Percentiles rank a stretch among this genome's conserved stretches.
Conservation (phyloP, 2,888 invertebrate genomes). For the Gastracanthus pulcherrimus region DNA sequence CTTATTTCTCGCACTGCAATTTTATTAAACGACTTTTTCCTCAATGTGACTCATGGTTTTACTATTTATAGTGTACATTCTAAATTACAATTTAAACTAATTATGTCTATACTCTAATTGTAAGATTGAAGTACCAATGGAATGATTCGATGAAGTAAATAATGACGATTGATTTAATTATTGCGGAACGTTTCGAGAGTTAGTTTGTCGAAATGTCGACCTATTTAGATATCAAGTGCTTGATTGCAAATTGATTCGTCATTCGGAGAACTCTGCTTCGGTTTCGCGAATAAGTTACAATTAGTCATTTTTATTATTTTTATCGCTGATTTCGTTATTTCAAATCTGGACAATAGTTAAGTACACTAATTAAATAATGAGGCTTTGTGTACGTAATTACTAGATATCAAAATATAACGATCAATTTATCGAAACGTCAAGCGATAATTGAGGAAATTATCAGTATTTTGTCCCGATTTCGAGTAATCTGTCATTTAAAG, state of each 20-base stretch:
- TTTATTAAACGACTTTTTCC: too few relatives aligned
- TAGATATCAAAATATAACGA: neutral
- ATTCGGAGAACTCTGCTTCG: neutral
- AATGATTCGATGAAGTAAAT: too few relatives aligned
- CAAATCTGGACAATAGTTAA: too few relatives aligned
- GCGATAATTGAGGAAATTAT: neutral
- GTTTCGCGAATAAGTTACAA: neutral
- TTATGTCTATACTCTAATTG: too few relatives aligned
- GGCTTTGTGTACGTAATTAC: neutral
- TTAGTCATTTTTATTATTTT: neutral
- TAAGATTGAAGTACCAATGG: too few relatives aligned
- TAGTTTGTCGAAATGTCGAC: neutral
- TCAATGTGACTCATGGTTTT: too few relatives aligned
- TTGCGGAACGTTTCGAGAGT: neutral
- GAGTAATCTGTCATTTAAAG: neutral
- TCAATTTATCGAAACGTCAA: neutral
- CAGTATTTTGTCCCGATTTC: neutral
- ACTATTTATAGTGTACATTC: too few relatives aligned
- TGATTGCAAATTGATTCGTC: neutral
- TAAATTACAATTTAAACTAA: too few relatives aligned
- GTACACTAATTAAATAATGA: neutral
- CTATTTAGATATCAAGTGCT: neutral
- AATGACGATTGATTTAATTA: neutral
- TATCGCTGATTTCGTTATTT: neutral
- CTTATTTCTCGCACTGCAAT: too few relatives aligned